These are phyloP conservation scores for Hucho hucho DNA, from an alignment of 2,113 vertebrate genomes.

Conservation along the genomic window DNA sequence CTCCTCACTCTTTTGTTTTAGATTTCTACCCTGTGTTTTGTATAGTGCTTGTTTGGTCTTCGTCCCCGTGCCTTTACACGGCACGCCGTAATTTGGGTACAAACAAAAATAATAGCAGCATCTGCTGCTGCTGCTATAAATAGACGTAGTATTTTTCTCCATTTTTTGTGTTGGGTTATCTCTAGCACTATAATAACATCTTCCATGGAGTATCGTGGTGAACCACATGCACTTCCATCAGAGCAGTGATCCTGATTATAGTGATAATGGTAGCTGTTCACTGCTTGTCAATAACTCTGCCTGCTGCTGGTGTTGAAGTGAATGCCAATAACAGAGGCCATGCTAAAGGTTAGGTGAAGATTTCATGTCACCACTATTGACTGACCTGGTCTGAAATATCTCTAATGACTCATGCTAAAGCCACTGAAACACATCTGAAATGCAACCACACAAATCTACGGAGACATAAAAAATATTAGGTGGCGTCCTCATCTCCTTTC, in stretches of 20 bases:
- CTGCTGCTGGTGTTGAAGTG: conserved; percentile 61
- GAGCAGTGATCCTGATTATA: neutral
- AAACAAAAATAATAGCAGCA: too few relatives aligned
- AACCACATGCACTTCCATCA: conserved; percentile 31
- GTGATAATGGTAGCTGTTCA: conserved; percentile 26
- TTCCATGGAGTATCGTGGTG: too few relatives aligned
- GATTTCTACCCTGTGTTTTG: too few relatives aligned
- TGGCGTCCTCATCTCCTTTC: too few relatives aligned
- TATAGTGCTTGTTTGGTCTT: too few relatives aligned
- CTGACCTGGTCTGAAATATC: conserved; percentile 48
- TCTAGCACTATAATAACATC: conserved; percentile 40
- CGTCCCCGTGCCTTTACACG: too few relatives aligned
- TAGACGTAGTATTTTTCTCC: too few relatives aligned
- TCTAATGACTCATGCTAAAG: conserved; percentile 46
- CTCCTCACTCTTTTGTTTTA: too few relatives aligned
- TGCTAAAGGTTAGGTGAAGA: conserved; percentile 47
- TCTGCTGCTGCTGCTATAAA: too few relatives aligned
- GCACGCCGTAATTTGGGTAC: too few relatives aligned
- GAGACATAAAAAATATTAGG: neutral
- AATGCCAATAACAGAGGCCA: conserved; percentile 60
- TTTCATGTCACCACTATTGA: conserved; percentile 70
- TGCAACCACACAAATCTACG: conserved; percentile 10
- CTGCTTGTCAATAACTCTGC: conserved; percentile 59
- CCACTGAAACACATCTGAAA: conserved; percentile 21
- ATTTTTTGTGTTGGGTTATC: too few relatives aligned